phyloP scores from a whole-genome alignment of 2,113 vertebrate species.

The Phalacrocorax aristotelis region DNA sequence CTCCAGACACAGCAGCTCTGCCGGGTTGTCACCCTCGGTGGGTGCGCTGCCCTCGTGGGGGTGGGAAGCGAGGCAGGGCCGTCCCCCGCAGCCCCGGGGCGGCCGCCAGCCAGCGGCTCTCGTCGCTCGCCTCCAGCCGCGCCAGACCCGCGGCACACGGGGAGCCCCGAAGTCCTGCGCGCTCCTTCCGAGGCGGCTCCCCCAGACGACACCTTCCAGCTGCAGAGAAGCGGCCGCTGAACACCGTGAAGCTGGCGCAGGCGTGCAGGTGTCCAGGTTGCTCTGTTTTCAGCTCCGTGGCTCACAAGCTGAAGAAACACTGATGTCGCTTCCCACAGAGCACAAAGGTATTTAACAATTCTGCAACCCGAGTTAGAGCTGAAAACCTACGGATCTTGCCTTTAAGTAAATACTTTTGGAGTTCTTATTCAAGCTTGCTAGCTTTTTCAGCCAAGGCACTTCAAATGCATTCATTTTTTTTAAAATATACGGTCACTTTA shows the following conservation, averaged over 20 bases:
- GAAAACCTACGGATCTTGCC: background rate
- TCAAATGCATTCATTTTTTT: background rate
- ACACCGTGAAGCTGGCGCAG: background rate
- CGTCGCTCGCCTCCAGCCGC: accelerated
- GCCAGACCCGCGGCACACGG: background rate
- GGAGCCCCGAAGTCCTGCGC: accelerated
- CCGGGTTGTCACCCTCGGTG: accelerated
- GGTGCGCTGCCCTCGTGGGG: background rate
- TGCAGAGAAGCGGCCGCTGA: background rate
- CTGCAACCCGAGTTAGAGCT: background rate
- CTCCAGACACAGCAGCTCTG: background rate
- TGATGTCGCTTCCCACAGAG: background rate
- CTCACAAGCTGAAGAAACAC: background rate
- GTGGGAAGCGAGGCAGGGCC: background rate
- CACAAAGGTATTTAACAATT: background rate
- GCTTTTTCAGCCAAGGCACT: constrained; percentile 45
- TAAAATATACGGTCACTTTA: constrained; percentile 22
- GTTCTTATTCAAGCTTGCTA: constrained; percentile 9
- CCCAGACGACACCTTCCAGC: background rate
- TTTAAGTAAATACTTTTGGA: constrained; percentile 30
- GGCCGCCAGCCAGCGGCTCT: background rate
- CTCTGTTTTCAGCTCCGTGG: background rate
- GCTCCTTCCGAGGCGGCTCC: background rate
- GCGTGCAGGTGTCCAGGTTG: background rate
- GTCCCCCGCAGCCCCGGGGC: background rate